phyloP scores from a whole-genome alignment of 2,888 invertebrate genomes.

The Erebia epiphron region DNA sequence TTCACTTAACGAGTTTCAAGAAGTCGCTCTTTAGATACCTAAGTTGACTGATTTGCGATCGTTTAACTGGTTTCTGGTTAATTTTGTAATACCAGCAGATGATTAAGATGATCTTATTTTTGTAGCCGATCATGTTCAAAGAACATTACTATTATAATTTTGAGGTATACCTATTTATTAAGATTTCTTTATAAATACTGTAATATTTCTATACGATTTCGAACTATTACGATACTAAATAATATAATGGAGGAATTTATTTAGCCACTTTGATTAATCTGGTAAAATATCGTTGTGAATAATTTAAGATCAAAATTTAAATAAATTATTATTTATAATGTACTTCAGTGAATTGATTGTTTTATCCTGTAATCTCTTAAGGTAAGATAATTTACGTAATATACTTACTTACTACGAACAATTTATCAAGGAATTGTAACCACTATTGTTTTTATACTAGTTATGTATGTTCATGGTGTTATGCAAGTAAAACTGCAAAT shows the following conservation, averaged over 20 bases:
- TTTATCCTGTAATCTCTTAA: slow-evolving; percentile 36
- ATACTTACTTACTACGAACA: slow-evolving; percentile 39
- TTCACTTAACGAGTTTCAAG: background rate
- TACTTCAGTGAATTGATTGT: slow-evolving; percentile 40
- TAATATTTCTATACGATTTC: slow-evolving; percentile 4
- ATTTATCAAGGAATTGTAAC: slow-evolving; percentile 71
- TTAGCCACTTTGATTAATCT: slow-evolving; percentile 3
- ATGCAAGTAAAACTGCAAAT: slow-evolving; percentile 81
- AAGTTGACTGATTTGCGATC: background rate
- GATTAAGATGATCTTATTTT: too few relatives aligned
- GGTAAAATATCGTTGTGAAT: background rate
- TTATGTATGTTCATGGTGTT: slow-evolving; percentile 74
- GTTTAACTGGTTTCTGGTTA: background rate
- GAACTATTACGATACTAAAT: background rate
- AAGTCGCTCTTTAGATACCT: background rate
- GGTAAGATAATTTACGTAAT: slow-evolving; percentile 34
- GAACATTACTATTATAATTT: too few relatives aligned
- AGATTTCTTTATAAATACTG: background rate
- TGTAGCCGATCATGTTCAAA: too few relatives aligned
- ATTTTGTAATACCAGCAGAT: too few relatives aligned
- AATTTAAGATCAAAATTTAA: background rate
- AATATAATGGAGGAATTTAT: background rate
- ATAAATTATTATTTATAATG: background rate
- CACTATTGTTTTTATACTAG: slow-evolving; percentile 71
- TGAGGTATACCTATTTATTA: too few relatives aligned